Base-by-base conservation (phyloP, 1,140 invertebrate species). In the Patella vulgata region DNA sequence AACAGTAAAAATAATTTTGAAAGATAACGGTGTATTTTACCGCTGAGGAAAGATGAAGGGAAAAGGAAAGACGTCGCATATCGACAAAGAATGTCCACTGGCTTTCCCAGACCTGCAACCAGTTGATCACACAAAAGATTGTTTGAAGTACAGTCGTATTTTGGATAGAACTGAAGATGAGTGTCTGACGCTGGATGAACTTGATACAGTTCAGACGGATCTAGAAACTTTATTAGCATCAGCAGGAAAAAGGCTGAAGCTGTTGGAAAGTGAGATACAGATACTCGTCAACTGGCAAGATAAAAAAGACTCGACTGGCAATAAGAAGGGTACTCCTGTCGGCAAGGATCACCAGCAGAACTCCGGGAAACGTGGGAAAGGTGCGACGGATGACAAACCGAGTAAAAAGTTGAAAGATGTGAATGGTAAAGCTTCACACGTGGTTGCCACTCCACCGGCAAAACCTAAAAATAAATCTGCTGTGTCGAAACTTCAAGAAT, bases 181-280 rank as follows among this genome's bases (percentile, higher is more conserved):
- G 58, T 87, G 87, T 36, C 84, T 92, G 23, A 68, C 67, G 6
- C 63, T 92, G 81, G 93, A 96, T 66, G 94, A 97, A 79, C 83
- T 97, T 14, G 93, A 96, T 79, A 86, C 87, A 0, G 83, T 97
- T 12, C 94, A 97, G 78, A 78, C 91, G 43, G 95, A 97, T 79
- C 82, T 97, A n/a, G 94, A 97, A 84, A 90, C 90, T 42, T 81
- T 97, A 30, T 85, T 96, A 12, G 93, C 92, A 0, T 91, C 90
- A 44, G 90, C 92, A 31, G 91, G 92, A 0, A 87, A 94, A 2
- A 85, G 94, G 42, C 88, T 89, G 65, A 86, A 91, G 68, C 88
- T 90, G 47, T 87, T 96, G 4, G 89, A 92, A 74, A 87, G 88
- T 8, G 93, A 96, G 86, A 78, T 83, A 30, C 71, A 80, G 42